Evolutionary conservation across 2,888 invertebrate genomes (phyloP), one percentile per base, ranked within the genome.

Genomic region (Tiphia femorata): DNA sequence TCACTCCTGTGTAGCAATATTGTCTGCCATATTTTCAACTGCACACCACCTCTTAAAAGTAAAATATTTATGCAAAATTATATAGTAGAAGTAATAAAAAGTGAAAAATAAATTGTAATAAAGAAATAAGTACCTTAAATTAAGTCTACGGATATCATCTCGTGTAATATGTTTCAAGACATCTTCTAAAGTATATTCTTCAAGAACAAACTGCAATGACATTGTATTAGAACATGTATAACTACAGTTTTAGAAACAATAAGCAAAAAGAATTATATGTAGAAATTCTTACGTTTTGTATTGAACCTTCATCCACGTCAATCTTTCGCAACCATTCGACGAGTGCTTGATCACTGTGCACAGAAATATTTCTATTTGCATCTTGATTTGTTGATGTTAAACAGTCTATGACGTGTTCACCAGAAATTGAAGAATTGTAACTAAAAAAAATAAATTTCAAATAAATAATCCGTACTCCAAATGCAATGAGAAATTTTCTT

Each of bases 21-120:
- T 0, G 93, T 92, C 60, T 91, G 90, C 96, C 96, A 97, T 61
- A 97, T 85, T 50, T 92, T 88, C 41, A 96, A 88, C 79, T 95
- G 93, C 19, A 93, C 87, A 33, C 96, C 96, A 48, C 93, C 92
- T 79, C 93, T 93, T 84, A 49, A 80, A 79, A 63, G 17, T 35
- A 33, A 25, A 38, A 43, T 44, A 49, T 25, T 20, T 38, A 43
- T 40, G 54, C 23, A 49, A 43, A 25, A 41, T 23, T 20, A 49
- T 29, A 27, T 43, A 58, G 12, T 7, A 5, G 37, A 29, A 29
- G 29, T 3, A 14, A 38, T 19, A 35, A 37, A 44, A 27, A 14
- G 33, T 27, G 35, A 54, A 19, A 41, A 35, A 25, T 16, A 19
- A 21, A 27, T 27, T 29, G 3, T 33, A 6, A n/a, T n/a, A n/a